Conservation (phyloP, 2,113 vertebrate genomes). For the Cardinalis cardinalis region DNA sequence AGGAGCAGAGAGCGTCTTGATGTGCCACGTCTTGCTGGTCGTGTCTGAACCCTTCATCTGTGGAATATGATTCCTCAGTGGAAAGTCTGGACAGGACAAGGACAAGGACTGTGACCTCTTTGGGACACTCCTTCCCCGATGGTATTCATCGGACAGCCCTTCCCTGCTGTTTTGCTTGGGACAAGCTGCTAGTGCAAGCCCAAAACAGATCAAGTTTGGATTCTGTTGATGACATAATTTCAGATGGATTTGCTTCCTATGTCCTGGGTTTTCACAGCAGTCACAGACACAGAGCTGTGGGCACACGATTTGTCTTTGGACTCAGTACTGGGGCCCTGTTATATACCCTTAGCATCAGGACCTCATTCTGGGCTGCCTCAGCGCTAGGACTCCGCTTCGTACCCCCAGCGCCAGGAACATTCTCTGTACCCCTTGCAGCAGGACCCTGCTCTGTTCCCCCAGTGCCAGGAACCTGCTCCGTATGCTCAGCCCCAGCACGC, state of each 20-base stretch:
- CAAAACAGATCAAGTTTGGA: neutral
- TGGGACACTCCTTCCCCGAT: neutral
- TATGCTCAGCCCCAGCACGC: neutral
- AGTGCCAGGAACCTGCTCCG: neutral
- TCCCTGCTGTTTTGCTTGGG: neutral
- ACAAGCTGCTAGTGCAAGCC: neutral
- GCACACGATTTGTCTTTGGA: rapidly evolving
- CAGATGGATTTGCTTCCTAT: neutral
- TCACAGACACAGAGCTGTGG: neutral
- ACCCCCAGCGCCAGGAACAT: neutral
- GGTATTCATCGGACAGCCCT: rapidly evolving
- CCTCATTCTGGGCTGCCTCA: neutral
- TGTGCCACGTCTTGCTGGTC: neutral
- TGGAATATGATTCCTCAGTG: neutral
- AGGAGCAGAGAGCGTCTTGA: rapidly evolving
- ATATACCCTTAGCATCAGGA: neutral
- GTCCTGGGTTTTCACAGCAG: neutral
- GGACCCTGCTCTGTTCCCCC: neutral
- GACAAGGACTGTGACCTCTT: neutral
- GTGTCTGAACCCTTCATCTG: neutral
- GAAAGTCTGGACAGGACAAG: neutral
- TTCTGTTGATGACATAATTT: neutral
- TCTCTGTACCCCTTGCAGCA: neutral
- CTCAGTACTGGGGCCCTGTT: neutral
- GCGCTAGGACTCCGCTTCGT: neutral